These are phyloP conservation scores for Myocastor coypus DNA, from an alignment of 2,113 vertebrate species.

Conservation along the genomic window DNA sequence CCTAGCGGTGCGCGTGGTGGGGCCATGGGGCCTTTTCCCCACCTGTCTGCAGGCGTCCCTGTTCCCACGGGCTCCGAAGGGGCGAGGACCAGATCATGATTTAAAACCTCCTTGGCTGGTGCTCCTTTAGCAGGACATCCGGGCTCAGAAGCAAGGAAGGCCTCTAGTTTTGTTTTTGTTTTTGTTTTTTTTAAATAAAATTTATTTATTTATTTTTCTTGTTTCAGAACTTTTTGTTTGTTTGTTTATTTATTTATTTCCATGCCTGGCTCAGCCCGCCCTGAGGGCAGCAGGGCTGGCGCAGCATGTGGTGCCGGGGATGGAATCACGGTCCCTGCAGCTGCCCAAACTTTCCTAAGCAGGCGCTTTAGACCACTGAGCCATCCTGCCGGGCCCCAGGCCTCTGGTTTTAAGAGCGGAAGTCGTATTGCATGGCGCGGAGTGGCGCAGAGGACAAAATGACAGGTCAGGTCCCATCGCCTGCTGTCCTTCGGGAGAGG, in stretches of 20 bases:
- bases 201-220: too few species aligned
- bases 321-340: too few species aligned
- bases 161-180: not conserved
- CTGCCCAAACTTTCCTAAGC: too few species aligned
- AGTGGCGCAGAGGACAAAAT: not conserved
- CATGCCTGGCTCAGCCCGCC: too few species aligned
- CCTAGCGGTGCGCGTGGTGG: fast-evolving
- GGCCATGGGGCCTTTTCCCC: not conserved
- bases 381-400: too few species aligned
- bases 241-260: too few species aligned
- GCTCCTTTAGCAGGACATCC: not conserved
- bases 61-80: not conserved
- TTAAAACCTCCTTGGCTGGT: not conserved
- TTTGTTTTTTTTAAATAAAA: too few species aligned
- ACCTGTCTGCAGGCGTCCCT: fast-evolving
- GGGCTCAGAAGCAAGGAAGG: not conserved
- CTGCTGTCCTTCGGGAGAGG: not conserved
- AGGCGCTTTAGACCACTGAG: too few species aligned
- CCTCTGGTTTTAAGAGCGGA: not conserved
- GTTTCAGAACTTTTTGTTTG: too few species aligned
- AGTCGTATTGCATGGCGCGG: not conserved
- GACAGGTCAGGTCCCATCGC: not conserved
- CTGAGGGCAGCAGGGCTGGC: too few species aligned
- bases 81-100: not conserved
- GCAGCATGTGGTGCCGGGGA: too few species aligned